phyloP scores from a whole-genome alignment of 2,888 invertebrate genomes.

The Campaea margaritaria region DNA sequence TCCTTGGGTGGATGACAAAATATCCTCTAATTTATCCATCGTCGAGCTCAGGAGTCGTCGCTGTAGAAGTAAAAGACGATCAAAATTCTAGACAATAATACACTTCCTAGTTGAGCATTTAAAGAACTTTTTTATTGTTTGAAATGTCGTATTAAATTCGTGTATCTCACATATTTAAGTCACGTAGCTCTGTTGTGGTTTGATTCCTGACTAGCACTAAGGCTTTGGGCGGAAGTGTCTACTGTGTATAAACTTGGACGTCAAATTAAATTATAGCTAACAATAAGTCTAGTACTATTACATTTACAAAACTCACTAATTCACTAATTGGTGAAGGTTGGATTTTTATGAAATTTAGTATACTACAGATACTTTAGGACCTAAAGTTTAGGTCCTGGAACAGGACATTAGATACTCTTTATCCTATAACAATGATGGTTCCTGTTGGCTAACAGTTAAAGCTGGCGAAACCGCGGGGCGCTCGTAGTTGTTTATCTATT shows the following conservation, averaged over 20 bases:
- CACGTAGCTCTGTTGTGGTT: conserved; percentile 20
- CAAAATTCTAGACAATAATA: conserved; percentile 26
- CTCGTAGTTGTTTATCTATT: no score
- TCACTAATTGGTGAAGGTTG: no score
- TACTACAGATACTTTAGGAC: no score
- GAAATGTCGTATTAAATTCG: conserved; percentile 11
- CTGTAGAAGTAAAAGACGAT: conserved; percentile 4
- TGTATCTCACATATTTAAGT: conserved; percentile 19
- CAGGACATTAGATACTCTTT: no score
- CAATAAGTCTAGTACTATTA: no score
- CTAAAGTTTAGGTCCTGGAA: no score
- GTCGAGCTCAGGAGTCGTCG: conserved; percentile 1
- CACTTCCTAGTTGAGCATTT: conserved; percentile 23
- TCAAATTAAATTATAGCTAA: background rate
- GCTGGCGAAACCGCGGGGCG: no score
- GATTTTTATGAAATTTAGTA: no score
- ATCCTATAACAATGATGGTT: no score
- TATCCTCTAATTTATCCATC: conserved; percentile 5
- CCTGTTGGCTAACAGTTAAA: no score
- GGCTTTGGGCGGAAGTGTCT: conserved; percentile 25
- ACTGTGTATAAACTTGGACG: conserved; percentile 11
- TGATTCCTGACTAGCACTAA: conserved; percentile 20
- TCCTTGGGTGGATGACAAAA: conserved; percentile 1
- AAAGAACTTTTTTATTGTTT: conserved; percentile 2
- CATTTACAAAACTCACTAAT: no score